phyloP scores from a whole-genome alignment of 2,888 invertebrate genomes.

The Malthinus seriepunctatus region DNA sequence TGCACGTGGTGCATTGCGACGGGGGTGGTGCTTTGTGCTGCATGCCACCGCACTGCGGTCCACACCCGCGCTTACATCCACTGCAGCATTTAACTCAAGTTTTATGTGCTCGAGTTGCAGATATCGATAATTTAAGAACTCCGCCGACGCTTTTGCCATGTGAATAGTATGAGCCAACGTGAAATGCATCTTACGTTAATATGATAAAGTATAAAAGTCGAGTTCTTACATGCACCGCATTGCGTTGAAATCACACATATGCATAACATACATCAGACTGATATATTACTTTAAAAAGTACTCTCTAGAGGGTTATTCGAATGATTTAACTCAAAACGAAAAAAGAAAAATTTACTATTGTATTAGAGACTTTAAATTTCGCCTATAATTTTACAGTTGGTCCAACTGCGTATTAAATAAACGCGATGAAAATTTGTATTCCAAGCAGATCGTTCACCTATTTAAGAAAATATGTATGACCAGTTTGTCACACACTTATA shows the following conservation, averaged over 20 bases:
- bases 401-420: too few species aligned
- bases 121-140: conserved; percentile 39
- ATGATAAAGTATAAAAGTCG: neutral
- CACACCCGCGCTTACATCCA: conserved; percentile 29
- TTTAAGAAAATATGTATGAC: conserved; percentile 34
- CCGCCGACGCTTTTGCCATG: conserved; percentile 4
- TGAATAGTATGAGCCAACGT: neutral
- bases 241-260: neutral
- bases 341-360: too few species aligned
- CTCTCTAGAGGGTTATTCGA: too few species aligned
- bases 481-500: conserved; percentile 44
- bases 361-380: too few species aligned
- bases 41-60: conserved; percentile 22
- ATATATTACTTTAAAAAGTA: too few species aligned
- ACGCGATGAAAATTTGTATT: conserved; percentile 14
- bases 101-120: conserved; percentile 40
- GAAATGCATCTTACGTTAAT: neutral
- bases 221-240: conserved; percentile 2
- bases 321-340: too few species aligned
- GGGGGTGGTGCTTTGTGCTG: conserved; percentile 52
- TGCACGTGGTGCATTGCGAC: conserved; percentile 50
- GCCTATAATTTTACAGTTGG: too few species aligned
- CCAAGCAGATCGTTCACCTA: conserved; percentile 16
- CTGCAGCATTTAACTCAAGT: conserved; percentile 38
- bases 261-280: neutral